A percentile compares a stretch with the other conserved stretches of the same genome.
phyloP scores from a whole-genome alignment of 2,888 invertebrate genomes.

The Masnerella sp. region DNA sequence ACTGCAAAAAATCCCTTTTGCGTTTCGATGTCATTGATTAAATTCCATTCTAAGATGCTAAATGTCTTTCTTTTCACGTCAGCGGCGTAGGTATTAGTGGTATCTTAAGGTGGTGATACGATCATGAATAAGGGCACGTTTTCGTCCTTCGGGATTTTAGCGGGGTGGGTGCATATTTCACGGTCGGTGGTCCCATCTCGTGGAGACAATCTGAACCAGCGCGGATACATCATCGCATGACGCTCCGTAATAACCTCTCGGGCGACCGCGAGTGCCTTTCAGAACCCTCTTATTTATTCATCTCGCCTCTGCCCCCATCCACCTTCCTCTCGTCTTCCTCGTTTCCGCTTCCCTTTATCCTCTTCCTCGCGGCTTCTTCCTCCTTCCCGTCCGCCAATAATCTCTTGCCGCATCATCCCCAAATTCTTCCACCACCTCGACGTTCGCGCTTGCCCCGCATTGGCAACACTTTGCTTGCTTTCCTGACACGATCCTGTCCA shows the following conservation, averaged over 20 bases:
- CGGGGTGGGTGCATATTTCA: constrained; percentile 77
- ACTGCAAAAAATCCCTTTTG: not conserved
- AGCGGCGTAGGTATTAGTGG: constrained; percentile 37
- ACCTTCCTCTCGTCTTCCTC: constrained; percentile 16
- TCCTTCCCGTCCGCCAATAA: constrained; percentile 34
- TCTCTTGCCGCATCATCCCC: constrained; percentile 59
- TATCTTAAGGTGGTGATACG: constrained; percentile 72
- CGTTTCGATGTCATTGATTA: constrained; percentile 13
- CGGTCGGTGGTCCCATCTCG: constrained; percentile 77
- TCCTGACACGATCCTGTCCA: constrained; percentile 47
- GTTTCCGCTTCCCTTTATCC: constrained; percentile 15
- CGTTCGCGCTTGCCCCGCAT: constrained; percentile 47
- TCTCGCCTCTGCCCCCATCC: constrained; percentile 70
- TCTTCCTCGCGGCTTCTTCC: constrained; percentile 28
- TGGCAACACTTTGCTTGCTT: constrained; percentile 55
- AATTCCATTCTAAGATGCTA: constrained; percentile 19
- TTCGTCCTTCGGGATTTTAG: constrained; percentile 70
- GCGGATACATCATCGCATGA: constrained; percentile 77
- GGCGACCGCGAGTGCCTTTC: constrained; percentile 71
- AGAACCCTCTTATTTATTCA: constrained; percentile 77
- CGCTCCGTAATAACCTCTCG: constrained; percentile 75
- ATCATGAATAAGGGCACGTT: constrained; percentile 70
- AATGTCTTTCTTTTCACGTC: constrained; percentile 16
- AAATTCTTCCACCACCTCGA: constrained; percentile 50
- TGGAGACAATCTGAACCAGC: constrained; percentile 77